Conservation (phyloP, 2,888 invertebrate species). For the Epistrophe grossulariae region DNA sequence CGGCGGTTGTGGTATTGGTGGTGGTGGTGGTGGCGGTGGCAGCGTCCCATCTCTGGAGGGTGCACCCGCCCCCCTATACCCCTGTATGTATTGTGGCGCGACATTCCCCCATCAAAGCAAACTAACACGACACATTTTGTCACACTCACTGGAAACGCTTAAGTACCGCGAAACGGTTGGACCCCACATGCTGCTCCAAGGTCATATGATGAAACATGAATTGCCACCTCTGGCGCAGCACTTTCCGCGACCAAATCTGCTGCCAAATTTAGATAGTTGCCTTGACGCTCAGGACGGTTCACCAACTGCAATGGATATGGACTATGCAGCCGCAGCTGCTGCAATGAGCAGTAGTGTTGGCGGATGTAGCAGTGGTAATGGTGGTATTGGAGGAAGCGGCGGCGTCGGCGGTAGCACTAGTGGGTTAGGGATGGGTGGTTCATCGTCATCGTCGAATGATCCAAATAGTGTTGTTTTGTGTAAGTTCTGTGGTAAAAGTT, state of each 20-base stretch:
- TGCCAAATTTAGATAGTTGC: slow-evolving; percentile 78
- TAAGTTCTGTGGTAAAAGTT: slow-evolving; percentile 96
- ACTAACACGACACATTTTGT: slow-evolving; percentile 94
- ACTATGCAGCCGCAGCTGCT: slow-evolving; percentile 81
- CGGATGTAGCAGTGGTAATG: slow-evolving; percentile 84
- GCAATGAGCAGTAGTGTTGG: slow-evolving; percentile 79
- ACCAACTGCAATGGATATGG: slow-evolving; percentile 78
- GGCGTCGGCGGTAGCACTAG: slow-evolving; percentile 80
- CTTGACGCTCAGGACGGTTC: slow-evolving; percentile 80
- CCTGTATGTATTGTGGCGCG: slow-evolving; percentile 95
- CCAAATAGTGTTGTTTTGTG: slow-evolving; percentile 92
- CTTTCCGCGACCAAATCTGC: slow-evolving; percentile 83
- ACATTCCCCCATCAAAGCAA: slow-evolving; percentile 95
- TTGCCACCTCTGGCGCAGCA: slow-evolving; percentile 82
- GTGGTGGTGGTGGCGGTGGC: slow-evolving; percentile 78
- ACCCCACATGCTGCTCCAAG: slow-evolving; percentile 86
- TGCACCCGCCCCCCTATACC: slow-evolving; percentile 85
- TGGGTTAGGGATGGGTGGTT: slow-evolving; percentile 68
- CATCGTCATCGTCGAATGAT: slow-evolving; percentile 84
- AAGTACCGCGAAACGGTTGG: slow-evolving; percentile 91
- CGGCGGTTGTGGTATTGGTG: slow-evolving; percentile 78
- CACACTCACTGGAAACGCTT: slow-evolving; percentile 94
- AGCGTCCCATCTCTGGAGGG: slow-evolving; percentile 76
- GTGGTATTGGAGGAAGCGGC: slow-evolving; percentile 79
- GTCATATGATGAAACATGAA: slow-evolving; percentile 85